Percentiles rank a stretch among this genome's conserved stretches.
Evolutionary conservation across 2,888 invertebrate genomes (phyloP).

Genomic region (Standfussiana lucernea): DNA sequence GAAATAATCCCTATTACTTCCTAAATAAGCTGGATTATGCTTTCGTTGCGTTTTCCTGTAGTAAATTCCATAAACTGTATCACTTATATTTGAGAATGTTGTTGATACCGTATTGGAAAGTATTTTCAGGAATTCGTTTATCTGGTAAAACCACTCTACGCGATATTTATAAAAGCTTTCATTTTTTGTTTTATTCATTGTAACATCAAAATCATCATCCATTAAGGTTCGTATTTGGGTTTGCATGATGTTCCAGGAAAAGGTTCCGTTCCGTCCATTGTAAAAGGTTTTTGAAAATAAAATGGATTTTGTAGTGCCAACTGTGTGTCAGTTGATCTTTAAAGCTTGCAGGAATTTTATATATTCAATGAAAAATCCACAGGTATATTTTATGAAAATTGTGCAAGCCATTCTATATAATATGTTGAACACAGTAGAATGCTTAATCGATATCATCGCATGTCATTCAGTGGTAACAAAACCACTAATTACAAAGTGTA

Average conservation of each 20-base stretch:
- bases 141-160: too few species aligned
- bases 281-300: background rate
- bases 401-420: background rate
- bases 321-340: background rate
- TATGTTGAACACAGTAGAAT: background rate
- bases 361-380: background rate
- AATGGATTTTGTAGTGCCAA: background rate
- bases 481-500: too few species aligned
- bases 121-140: background rate
- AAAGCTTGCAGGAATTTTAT: background rate
- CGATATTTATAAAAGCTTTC: background rate
- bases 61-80: slow-evolving; percentile 11
- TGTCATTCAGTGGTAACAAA: background rate
- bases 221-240: background rate
- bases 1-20: slow-evolving; percentile 15
- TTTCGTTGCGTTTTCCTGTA: slow-evolving; percentile 5
- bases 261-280: background rate
- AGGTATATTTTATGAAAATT: background rate
- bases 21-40: slow-evolving; percentile 21
- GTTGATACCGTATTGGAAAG: background rate
- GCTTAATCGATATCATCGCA: background rate
- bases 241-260: background rate
- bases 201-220: background rate
- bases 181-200: background rate
- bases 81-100: background rate